Base-by-base conservation (phyloP, 2,113 vertebrate genomes). In the Amphiprion percula region DNA sequence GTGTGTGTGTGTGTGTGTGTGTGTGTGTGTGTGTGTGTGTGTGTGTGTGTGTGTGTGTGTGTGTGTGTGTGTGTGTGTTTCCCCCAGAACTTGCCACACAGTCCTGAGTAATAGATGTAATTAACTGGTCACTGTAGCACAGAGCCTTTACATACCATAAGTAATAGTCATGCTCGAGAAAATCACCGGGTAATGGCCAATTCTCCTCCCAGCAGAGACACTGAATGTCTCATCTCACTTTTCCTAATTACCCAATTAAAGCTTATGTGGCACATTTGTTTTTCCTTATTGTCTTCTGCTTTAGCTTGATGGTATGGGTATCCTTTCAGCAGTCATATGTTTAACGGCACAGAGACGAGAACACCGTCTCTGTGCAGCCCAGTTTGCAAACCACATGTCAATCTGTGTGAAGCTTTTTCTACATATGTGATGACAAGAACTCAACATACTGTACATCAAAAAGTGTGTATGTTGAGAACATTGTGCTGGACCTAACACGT, bases 171-270 rank as follows among this genome's bases (percentile, higher is more conserved):
- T 85, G 85, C 83, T 80, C 1, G 52, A 87, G 82, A 87, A 87
- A 92, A 88, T 93, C 88, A 86, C 74, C 11, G n/a, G 80, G 75
- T 91, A 93, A 94, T 93, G 86, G 92, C 64, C 69, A 74, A 87
- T 91, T 89, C 88, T 66, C 80, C 77, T 87, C 82, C 88, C 90
- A 82, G 87, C 87, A 85, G 85, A 80, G 65, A 83, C 87, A 88
- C 81, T 86, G 86, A 93, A 90, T 75, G 86, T 85, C 80, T 89
- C 85, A 83, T 90, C 79, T 85, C 67, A 79, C 70, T 90, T 86
- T 87, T 84, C 80, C 78, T 91, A 90, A 92, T 92, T 85, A 93
- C 83, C 90, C 85, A 91, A 90, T 94, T 91, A 93, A 80, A 87
- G 85, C 88, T 85, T 87, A 82, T 86, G 73, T 67, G 60, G 80